These are phyloP conservation scores for Rambutsinella grinnellia DNA, from an alignment of 2,888 invertebrate species.

Conservation along the genomic window DNA sequence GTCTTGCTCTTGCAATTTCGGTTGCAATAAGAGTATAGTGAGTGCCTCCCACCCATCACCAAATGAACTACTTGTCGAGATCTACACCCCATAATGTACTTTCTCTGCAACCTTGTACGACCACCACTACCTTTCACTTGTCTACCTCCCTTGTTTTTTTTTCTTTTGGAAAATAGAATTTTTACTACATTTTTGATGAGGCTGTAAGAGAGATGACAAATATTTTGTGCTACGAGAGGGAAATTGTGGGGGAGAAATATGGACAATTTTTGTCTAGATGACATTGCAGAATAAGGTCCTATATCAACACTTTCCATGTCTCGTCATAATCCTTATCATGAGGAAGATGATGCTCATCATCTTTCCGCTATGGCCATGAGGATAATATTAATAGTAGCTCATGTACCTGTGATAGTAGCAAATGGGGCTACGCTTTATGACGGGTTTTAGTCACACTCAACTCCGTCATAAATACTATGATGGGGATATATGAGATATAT, in stretches of 20 bases:
- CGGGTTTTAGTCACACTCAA: neutral
- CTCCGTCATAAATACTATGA: neutral
- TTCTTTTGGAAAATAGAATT: neutral
- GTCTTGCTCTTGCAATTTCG: neutral
- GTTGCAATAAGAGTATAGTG: neutral
- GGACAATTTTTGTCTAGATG: neutral
- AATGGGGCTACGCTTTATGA: neutral
- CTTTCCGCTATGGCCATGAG: neutral
- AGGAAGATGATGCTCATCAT: neutral
- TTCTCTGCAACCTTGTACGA: neutral
- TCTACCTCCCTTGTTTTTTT: neutral
- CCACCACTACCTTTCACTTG: neutral
- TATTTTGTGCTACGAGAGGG: neutral
- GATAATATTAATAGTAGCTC: neutral
- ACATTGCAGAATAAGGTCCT: too few relatives aligned
- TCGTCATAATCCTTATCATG: neutral
- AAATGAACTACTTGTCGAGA: neutral
- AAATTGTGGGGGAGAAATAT: neutral
- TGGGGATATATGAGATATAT: too few relatives aligned
- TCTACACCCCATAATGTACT: neutral
- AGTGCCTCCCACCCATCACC: neutral
- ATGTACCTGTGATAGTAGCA: neutral
- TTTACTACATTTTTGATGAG: neutral
- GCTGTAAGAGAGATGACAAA: neutral
- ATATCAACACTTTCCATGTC: neutral